Percentiles rank a stretch among this genome's conserved stretches.
Conservation (phyloP, 2,113 vertebrate species). For the Numenius arquata region DNA sequence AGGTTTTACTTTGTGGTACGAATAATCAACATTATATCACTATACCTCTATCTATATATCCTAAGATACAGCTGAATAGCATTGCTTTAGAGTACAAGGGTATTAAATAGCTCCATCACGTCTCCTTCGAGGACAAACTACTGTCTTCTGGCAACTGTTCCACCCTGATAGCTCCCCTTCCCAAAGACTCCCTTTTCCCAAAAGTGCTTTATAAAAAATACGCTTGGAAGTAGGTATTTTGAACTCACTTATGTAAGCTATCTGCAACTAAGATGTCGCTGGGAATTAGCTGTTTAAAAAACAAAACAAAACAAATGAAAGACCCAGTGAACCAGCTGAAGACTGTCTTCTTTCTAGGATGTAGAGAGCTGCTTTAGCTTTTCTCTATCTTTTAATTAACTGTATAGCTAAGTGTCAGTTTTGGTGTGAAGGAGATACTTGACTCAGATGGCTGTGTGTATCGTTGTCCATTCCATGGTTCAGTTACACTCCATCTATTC, state of each 20-base stretch:
- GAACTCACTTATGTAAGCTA: not conserved
- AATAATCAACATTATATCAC: not conserved
- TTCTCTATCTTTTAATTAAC: not conserved
- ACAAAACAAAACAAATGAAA: not conserved
- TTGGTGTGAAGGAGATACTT: not conserved
- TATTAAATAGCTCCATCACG: not conserved
- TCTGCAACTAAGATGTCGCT: not conserved
- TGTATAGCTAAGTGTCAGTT: not conserved
- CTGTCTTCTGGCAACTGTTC: not conserved
- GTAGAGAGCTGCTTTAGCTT: not conserved
- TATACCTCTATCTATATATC: not conserved
- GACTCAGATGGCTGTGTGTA: not conserved
- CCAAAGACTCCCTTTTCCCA: not conserved
- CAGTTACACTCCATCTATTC: rapidly evolving
- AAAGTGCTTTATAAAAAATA: not conserved
- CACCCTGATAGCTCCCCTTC: not conserved
- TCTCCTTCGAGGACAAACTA: not conserved
- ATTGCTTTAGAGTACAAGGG: not conserved
- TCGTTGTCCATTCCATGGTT: not conserved
- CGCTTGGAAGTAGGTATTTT: not conserved
- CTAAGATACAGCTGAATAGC: not conserved
- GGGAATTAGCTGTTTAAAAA: not conserved
- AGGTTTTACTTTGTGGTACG: not conserved
- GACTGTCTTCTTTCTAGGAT: not conserved
- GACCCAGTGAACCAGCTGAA: not conserved